Evolutionary conservation across 2,113 vertebrate genomes (phyloP).

Genomic region (Emydocephalus ijimae): DNA sequence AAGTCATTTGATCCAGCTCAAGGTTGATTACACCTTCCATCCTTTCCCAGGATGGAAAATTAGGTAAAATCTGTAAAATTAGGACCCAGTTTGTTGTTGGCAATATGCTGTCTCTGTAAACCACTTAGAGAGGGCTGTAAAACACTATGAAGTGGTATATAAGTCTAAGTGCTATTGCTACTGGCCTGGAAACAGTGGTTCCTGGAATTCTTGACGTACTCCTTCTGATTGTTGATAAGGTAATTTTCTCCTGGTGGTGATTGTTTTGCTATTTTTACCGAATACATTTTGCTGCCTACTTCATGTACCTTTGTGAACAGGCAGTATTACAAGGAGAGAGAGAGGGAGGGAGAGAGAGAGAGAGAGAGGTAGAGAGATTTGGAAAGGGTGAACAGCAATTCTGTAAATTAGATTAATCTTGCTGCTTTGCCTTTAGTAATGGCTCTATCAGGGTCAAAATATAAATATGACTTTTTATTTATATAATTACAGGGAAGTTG

Average conservation of each 20-base stretch:
- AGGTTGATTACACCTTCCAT: too few relatives aligned
- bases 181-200: not conserved
- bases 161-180: not conserved
- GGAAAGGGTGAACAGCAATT: not conserved
- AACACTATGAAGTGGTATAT: not conserved
- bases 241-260: not conserved
- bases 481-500: conserved; percentile 52
- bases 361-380: not conserved
- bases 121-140: not conserved
- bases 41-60: too few relatives aligned
- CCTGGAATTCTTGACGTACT: not conserved
- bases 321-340: not conserved
- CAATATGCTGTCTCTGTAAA: not conserved
- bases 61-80: too few relatives aligned
- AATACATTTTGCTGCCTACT: not conserved
- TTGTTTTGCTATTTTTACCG: not conserved
- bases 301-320: not conserved
- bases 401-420: not conserved
- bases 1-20: too few relatives aligned
- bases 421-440: not conserved
- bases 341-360: not conserved
- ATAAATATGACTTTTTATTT: conserved; percentile 46
- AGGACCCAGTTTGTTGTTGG: not conserved
- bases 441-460: conserved; percentile 43
- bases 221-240: not conserved